phyloP scores from a whole-genome alignment of 2,113 vertebrate genomes.

The Tychaedon coryphoeus region DNA sequence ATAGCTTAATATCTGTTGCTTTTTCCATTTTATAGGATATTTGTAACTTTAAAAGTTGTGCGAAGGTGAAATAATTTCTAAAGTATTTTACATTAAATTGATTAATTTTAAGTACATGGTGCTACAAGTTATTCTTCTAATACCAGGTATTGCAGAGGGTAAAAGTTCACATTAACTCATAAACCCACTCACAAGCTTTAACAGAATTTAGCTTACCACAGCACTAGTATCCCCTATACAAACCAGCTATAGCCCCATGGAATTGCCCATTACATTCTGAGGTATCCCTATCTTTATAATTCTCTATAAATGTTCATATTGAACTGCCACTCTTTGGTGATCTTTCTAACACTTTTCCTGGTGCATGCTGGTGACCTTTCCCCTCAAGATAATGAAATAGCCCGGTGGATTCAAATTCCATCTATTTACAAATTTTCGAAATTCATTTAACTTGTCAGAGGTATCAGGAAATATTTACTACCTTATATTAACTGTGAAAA shows the following conservation, averaged over 20 bases:
- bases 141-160: background rate
- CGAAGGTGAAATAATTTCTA: background rate
- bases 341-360: background rate
- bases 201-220: background rate
- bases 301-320: background rate
- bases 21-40: background rate
- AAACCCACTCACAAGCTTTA: background rate
- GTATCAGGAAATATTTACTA: constrained; percentile 37
- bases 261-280: background rate
- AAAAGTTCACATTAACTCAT: background rate
- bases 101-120: background rate
- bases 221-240: background rate
- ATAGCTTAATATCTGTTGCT: background rate
- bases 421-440: background rate
- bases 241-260: background rate
- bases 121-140: background rate
- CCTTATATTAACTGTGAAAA: constrained; percentile 41
- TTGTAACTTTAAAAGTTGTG: background rate
- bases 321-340: background rate
- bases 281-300: background rate
- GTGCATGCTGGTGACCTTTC: background rate
- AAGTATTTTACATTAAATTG: background rate
- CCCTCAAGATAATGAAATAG: background rate
- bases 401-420: background rate
- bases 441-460: background rate